These are phyloP conservation scores for Amyelois transitella DNA, from an alignment of 1,140 invertebrate genomes.

Conservation along the genomic window DNA sequence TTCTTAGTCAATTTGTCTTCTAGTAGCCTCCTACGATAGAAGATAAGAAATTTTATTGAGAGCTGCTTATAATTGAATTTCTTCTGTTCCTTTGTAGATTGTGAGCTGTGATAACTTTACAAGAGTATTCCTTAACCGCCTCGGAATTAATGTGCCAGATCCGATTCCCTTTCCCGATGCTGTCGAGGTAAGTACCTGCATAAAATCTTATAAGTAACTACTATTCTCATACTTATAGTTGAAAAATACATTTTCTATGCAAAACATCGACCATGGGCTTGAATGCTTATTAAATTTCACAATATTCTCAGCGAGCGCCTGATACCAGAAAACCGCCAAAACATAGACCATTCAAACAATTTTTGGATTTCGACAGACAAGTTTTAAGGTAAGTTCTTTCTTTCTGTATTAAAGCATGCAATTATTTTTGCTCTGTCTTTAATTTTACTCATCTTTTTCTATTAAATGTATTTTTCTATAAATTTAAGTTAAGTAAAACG, in stretches of 20 bases:
- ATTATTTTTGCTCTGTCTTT: no score
- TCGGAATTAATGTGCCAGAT: slow-evolving; percentile 88
- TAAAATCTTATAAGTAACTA: neutral
- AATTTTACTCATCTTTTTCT: no score
- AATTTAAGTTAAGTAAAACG: neutral
- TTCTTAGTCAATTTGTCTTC: no score
- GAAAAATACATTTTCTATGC: neutral
- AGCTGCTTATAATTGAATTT: neutral
- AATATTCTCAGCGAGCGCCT: slow-evolving; percentile 40
- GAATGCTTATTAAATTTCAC: no score
- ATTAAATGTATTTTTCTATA: no score
- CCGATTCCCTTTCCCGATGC: slow-evolving; percentile 75
- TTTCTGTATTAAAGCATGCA: no score
- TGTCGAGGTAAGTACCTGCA: slow-evolving; percentile 36
- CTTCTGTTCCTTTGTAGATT: slow-evolving; percentile 74
- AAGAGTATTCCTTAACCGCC: slow-evolving; percentile 85
- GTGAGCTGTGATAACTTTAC: slow-evolving; percentile 91
- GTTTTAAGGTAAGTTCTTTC: slow-evolving; percentile 74
- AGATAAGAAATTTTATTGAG: no score
- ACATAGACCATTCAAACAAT: slow-evolving; percentile 78
- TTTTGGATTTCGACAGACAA: slow-evolving; percentile 84
- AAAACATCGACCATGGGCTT: no score
- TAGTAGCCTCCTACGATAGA: no score
- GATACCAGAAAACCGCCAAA: slow-evolving; percentile 34
- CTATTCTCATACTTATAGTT: neutral